These are phyloP conservation scores for Thalassophryne amazonica DNA, from an alignment of 2,797 vertebrate species.

Conservation along the genomic window DNA sequence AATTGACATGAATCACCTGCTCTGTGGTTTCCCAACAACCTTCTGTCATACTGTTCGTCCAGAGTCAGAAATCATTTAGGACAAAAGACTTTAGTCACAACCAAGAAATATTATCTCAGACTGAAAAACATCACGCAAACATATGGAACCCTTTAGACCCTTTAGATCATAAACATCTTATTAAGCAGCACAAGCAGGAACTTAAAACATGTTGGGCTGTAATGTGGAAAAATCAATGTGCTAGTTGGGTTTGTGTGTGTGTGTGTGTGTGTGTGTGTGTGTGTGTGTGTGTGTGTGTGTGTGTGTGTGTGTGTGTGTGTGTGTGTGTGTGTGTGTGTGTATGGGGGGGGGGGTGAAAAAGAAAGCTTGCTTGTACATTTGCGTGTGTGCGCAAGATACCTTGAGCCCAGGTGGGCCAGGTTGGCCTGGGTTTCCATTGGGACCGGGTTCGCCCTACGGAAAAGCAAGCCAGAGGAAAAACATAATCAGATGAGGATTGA, in stretches of 20 bases:
- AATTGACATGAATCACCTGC: slow-evolving; percentile 18
- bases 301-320: not conserved
- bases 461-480: slow-evolving; percentile 41
- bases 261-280: not conserved
- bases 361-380: slow-evolving; percentile 4
- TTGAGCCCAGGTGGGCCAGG: slow-evolving; percentile 87
- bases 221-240: slow-evolving; percentile 18
- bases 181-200: not conserved
- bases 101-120: too few relatives aligned
- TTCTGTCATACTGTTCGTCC: too few relatives aligned
- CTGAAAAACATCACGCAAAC: too few relatives aligned
- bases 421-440: slow-evolving; percentile 91
- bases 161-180: not conserved
- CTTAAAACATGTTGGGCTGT: not conserved
- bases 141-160: too few relatives aligned
- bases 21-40: too few relatives aligned
- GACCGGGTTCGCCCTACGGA: slow-evolving; percentile 86
- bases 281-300: slow-evolving; percentile 3
- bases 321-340: too few relatives aligned
- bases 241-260: not conserved
- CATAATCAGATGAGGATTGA: slow-evolving; percentile 29
- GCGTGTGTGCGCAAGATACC: slow-evolving; percentile 68
- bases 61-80: too few relatives aligned
- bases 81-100: too few relatives aligned
- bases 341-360: too few relatives aligned